Base-by-base conservation (phyloP, 53 echinoderm and acorn worm species). In the Apostichopus leukothele region DNA sequence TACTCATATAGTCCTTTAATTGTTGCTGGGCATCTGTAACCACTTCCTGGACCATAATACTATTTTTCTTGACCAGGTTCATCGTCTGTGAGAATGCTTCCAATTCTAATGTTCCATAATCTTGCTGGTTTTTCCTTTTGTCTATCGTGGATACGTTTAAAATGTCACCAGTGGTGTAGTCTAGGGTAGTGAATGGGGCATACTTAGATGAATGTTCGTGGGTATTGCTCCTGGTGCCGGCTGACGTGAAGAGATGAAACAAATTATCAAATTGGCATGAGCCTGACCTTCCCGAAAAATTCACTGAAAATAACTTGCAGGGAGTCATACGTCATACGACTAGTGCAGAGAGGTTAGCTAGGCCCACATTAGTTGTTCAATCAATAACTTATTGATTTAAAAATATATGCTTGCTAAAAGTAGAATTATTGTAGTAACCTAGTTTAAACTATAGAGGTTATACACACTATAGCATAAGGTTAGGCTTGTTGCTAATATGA, bases 11-110 rank as follows among this genome's bases (percentile, higher is more conserved):
- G 26, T 50, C 77, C 50, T 50, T 13, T 22, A 77, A 51, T 13
- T 77, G 26, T 51, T 50, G 52, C 11, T 77, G 77, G 5, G 77
- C 26, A 77, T 77, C 77, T 12, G 77, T 77, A 12, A 77, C 52
- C 50, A 77, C 77, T 52, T 77, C 77, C 6, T 27, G 11, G 12
- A 77, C 7, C 1, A 7, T 16, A 50, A 77, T 51, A 50, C 39
- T 7, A 50, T 27, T 52, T 4, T 50, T 51, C 77, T 77, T 77
- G 11, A 26, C 4, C 11, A 51, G 77, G 12, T 77, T 51, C 52
- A 77, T 10, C 1, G 16, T 77, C 52, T 50, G 50, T 4, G 16
- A 13, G 52, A 77, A 77, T 52, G 77, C 51, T 10, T 51, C 50
- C 77, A 51, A 1, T 52, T 77, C 77, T 7, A 27, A 51, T 12